Percentiles rank a stretch among this genome's conserved stretches.
phyloP scores from a whole-genome alignment of 1,140 invertebrate genomes.

The Medauroidea extradentata region DNA sequence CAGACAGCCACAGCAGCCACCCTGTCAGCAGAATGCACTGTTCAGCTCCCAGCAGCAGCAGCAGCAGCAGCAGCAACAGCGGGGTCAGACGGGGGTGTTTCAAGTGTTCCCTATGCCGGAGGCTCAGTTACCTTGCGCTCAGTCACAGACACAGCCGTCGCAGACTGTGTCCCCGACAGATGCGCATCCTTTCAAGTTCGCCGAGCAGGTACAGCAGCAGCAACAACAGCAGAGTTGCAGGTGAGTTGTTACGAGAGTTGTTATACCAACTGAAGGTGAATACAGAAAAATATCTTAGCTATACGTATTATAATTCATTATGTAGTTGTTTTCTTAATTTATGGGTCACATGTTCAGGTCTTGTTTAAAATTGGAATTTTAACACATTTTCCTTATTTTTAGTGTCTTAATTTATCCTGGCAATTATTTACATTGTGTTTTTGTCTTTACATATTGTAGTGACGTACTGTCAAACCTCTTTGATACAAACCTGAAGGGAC shows the following conservation, averaged over 20 bases:
- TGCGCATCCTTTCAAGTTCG: background rate
- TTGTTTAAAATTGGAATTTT: too few species aligned
- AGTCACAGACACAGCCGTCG: constrained; percentile 4
- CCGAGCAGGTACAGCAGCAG: background rate
- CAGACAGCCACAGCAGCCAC: too few species aligned
- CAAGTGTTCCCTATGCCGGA: background rate
- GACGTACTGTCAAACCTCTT: too few species aligned
- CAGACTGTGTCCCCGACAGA: background rate
- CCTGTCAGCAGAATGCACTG: background rate
- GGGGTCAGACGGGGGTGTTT: constrained; percentile 21
- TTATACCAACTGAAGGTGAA: background rate
- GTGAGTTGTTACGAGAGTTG: background rate
- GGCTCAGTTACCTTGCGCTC: background rate
- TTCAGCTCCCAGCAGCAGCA: constrained; percentile 12
- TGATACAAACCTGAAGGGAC: too few species aligned
- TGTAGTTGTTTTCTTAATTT: too few species aligned
- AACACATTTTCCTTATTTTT: too few species aligned
- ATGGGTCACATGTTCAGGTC: too few species aligned
- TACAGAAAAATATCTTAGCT: too few species aligned
- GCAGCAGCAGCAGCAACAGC: constrained; percentile 19
- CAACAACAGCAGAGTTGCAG: constrained; percentile 8
- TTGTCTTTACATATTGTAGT: too few species aligned
- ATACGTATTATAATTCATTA: too few species aligned
- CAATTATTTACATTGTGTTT: too few species aligned
- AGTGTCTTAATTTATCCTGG: too few species aligned